phyloP scores from a whole-genome alignment of 1,140 invertebrate species.

The Drosophila mayri region DNA sequence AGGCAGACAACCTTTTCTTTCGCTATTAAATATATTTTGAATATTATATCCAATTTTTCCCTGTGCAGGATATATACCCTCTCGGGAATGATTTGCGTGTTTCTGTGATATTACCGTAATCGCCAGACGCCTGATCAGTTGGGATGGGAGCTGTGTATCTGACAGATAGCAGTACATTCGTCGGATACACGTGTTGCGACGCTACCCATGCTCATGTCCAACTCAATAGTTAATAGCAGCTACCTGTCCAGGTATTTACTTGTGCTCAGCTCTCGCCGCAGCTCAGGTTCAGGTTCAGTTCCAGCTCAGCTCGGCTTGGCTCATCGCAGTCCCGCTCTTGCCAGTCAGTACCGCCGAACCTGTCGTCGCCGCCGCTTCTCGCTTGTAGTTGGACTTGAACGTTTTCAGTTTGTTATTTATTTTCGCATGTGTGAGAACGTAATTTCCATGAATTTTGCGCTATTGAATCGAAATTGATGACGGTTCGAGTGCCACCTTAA shows the following conservation, averaged over 20 bases:
- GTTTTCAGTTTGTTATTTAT: slow-evolving; percentile 38
- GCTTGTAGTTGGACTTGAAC: slow-evolving; percentile 37
- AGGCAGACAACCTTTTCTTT: not conserved
- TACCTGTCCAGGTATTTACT: slow-evolving; percentile 60
- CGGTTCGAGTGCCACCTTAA: slow-evolving; percentile 39
- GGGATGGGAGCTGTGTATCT: slow-evolving; percentile 62
- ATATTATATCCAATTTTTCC: slow-evolving; percentile 5
- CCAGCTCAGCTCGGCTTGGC: slow-evolving; percentile 16
- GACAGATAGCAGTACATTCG: slow-evolving; percentile 49
- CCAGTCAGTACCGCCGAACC: slow-evolving; percentile 64
- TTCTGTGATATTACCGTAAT: slow-evolving; percentile 70
- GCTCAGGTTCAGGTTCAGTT: slow-evolving; percentile 5
- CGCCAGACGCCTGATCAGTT: slow-evolving; percentile 64
- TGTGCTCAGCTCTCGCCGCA: slow-evolving; percentile 15
- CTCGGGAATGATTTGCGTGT: slow-evolving; percentile 57
- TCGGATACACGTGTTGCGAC: slow-evolving; percentile 67
- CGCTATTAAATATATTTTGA: not conserved
- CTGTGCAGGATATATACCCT: slow-evolving; percentile 25
- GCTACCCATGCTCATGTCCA: slow-evolving; percentile 31
- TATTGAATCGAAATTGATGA: slow-evolving; percentile 76
- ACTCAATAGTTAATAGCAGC: slow-evolving; percentile 23
- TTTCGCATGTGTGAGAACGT: slow-evolving; percentile 60
- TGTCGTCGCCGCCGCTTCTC: slow-evolving; percentile 63
- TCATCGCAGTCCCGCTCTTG: slow-evolving; percentile 34
- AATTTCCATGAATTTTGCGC: slow-evolving; percentile 71